phyloP scores from a whole-genome alignment of 2,113 vertebrate genomes.

The Harpagus bidentatus region DNA sequence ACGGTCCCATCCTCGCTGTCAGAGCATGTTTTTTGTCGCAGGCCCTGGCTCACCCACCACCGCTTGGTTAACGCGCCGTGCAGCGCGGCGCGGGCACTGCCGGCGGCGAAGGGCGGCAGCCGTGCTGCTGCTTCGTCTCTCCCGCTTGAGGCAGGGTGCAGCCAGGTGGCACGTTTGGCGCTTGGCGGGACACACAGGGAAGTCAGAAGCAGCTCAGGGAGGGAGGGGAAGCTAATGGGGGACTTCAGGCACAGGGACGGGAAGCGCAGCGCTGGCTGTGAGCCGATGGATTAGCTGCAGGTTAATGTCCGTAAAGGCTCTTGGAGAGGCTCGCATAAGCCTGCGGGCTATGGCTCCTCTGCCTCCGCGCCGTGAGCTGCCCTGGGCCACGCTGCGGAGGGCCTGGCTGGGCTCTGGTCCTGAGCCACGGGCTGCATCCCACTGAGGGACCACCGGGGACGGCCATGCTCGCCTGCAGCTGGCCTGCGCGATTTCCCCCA shows the following conservation, averaged over 20 bases:
- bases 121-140: neutral
- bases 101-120: accelerated
- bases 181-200: neutral
- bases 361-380: accelerated
- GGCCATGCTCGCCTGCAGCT: accelerated
- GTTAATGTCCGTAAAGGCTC: neutral
- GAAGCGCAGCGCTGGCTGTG: accelerated
- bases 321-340: neutral
- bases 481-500: neutral
- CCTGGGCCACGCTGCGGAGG: accelerated
- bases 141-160: too few relatives aligned
- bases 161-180: neutral
- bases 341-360: neutral
- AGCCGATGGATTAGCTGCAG: neutral
- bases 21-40: neutral
- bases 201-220: neutral
- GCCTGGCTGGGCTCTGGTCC: neutral
- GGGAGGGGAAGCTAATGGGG: neutral
- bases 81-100: accelerated
- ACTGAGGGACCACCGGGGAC: accelerated
- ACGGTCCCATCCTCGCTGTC: neutral
- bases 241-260: accelerated
- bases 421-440: accelerated
- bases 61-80: neutral
- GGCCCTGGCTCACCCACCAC: neutral